A percentile compares a stretch with the other conserved stretches of the same genome.
These are phyloP conservation scores for Lydus trimaculatus DNA, from an alignment of 2,888 invertebrate genomes.

Conservation along the genomic window DNA sequence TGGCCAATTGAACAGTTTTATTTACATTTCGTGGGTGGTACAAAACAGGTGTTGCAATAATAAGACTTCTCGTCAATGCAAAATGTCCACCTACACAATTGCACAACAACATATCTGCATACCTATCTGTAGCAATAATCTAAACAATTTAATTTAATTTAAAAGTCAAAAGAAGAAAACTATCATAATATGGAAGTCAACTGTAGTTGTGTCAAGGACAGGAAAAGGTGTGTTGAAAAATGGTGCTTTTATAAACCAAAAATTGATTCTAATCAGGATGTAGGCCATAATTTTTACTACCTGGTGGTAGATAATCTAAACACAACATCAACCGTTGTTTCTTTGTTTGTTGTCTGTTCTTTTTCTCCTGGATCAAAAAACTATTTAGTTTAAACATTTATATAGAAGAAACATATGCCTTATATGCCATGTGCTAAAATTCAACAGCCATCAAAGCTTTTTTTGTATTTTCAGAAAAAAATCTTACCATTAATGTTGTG, in stretches of 20 bases:
- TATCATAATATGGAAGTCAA: neutral
- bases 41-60: slow-evolving; percentile 29
- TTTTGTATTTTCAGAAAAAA: neutral
- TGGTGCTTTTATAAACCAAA: slow-evolving; percentile 1
- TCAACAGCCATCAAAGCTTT: neutral
- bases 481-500: neutral
- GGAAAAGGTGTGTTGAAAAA: slow-evolving; percentile 10
- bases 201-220: neutral
- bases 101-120: slow-evolving; percentile 6
- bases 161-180: neutral
- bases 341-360: too few relatives aligned
- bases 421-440: neutral
- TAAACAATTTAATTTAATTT: neutral
- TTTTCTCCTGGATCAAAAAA: neutral
- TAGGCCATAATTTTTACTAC: slow-evolving; percentile 12
- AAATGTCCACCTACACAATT: slow-evolving; percentile 22
- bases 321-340: neutral
- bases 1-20: slow-evolving; percentile 9
- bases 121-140: neutral
- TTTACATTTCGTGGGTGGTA: slow-evolving; percentile 21
- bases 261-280: neutral
- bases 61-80: slow-evolving; percentile 7
- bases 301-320: neutral
- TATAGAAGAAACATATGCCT: neutral
- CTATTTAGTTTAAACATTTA: neutral